Conservation (phyloP, 2,113 vertebrate species). For the Rhynchomys soricoides region DNA sequence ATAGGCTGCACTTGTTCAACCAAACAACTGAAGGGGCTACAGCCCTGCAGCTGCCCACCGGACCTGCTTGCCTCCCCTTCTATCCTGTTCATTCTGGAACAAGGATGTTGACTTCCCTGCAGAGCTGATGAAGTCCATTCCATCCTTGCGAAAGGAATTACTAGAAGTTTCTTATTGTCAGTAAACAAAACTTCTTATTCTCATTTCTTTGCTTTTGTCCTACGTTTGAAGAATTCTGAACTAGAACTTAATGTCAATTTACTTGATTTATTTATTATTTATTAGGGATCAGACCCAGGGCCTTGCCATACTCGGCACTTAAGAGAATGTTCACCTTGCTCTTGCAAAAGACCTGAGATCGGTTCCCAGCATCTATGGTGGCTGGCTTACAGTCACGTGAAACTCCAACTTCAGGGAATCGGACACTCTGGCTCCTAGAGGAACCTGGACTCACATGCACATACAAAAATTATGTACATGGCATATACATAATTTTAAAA, state of each 20-base stretch:
- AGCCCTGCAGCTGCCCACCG: accelerated
- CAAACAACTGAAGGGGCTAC: no score
- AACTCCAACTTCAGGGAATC: not conserved
- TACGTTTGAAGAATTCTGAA: not conserved
- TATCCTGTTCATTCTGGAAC: not conserved
- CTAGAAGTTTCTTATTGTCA: not conserved
- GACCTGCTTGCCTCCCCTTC: not conserved
- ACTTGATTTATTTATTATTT: not conserved
- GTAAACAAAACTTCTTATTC: not conserved
- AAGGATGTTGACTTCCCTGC: not conserved
- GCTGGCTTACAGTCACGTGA: not conserved
- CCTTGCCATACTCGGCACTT: not conserved
- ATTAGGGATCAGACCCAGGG: not conserved
- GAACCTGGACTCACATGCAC: not conserved
- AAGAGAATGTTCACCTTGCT: not conserved
- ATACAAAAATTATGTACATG: no score
- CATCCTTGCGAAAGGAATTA: not conserved
- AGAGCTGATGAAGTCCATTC: not conserved
- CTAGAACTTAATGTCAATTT: not conserved
- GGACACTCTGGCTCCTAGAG: not conserved
- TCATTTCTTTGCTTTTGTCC: not conserved
- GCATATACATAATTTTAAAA: not conserved
- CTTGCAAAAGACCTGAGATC: no score
- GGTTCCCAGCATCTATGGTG: not conserved
- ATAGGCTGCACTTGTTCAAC: not conserved